Conservation (phyloP, 2,797 vertebrate species). For the Lithobates pipiens region DNA sequence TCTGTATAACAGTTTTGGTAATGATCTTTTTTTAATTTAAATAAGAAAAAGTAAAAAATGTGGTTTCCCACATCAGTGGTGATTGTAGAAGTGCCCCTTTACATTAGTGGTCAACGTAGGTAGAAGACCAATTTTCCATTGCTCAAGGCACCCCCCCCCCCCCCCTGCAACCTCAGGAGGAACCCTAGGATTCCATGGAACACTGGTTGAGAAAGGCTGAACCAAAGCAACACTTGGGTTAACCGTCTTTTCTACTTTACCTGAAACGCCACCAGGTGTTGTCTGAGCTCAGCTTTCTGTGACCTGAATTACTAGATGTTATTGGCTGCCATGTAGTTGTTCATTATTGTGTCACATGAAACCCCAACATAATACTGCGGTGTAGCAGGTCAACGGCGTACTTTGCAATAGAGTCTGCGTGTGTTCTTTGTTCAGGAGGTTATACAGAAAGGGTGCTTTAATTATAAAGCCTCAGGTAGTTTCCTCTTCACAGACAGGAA, state of each 20-base stretch:
- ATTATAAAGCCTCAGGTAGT: constrained; percentile 31
- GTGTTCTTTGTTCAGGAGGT: neutral
- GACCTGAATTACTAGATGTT: constrained; percentile 21
- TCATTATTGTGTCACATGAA: constrained; percentile 24
- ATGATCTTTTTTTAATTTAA: no score
- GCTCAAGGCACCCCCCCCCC: no score
- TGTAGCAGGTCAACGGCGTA: constrained; percentile 6
- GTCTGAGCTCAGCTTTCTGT: neutral
- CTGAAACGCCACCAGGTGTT: neutral
- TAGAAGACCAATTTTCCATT: no score
- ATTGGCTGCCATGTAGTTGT: constrained; percentile 10
- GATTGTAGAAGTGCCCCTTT: no score
- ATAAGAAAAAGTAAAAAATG: no score
- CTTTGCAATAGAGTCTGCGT: neutral
- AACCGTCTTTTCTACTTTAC: neutral
- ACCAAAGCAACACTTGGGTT: no score
- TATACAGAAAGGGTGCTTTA: neutral
- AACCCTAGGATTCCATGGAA: no score
- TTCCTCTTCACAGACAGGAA: constrained; percentile 12
- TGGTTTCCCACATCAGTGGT: no score
- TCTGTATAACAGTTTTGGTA: no score
- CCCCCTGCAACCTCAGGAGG: no score
- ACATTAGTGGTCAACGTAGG: no score
- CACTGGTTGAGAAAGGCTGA: no score
- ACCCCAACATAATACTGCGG: neutral